These are phyloP conservation scores for Sinohyriopsis cumingii DNA, from an alignment of 2,888 invertebrate genomes.

Conservation along the genomic window DNA sequence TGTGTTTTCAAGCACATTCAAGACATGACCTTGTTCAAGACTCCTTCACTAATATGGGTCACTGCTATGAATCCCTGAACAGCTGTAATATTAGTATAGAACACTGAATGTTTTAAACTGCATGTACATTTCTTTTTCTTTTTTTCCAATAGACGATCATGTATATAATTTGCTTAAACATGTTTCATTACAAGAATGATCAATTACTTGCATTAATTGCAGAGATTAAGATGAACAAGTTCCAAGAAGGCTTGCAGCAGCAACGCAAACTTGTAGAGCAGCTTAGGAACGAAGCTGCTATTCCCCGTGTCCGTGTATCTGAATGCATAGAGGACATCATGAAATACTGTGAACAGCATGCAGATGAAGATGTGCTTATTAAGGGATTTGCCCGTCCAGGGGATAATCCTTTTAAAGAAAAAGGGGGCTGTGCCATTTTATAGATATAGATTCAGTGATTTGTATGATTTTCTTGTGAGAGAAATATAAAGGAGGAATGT, in stretches of 20 bases:
- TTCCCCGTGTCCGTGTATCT: constrained; percentile 89
- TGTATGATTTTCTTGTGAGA: too few relatives aligned
- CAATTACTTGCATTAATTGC: constrained; percentile 8
- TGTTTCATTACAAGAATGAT: too few relatives aligned
- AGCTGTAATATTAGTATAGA: too few relatives aligned
- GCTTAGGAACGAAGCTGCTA: constrained; percentile 90
- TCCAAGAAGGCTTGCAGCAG: constrained; percentile 81
- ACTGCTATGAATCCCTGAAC: too few relatives aligned
- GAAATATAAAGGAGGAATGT: too few relatives aligned
- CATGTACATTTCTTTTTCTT: too few relatives aligned
- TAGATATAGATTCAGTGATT: constrained; percentile 21
- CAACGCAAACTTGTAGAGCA: constrained; percentile 95
- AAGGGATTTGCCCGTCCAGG: constrained; percentile 95
- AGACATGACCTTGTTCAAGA: too few relatives aligned
- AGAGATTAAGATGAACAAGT: constrained; percentile 65
- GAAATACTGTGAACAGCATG: constrained; percentile 76
- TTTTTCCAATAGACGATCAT: too few relatives aligned
- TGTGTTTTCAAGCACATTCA: too few relatives aligned
- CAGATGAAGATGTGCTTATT: constrained; percentile 92
- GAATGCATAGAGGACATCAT: constrained; percentile 94
- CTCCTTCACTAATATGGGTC: too few relatives aligned
- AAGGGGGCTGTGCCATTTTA: constrained; percentile 64
- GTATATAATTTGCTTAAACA: too few relatives aligned
- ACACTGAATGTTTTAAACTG: too few relatives aligned
- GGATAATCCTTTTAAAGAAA: constrained; percentile 84